Conservation (phyloP, 2,113 vertebrate species). For the Oryzias javanicus region DNA sequence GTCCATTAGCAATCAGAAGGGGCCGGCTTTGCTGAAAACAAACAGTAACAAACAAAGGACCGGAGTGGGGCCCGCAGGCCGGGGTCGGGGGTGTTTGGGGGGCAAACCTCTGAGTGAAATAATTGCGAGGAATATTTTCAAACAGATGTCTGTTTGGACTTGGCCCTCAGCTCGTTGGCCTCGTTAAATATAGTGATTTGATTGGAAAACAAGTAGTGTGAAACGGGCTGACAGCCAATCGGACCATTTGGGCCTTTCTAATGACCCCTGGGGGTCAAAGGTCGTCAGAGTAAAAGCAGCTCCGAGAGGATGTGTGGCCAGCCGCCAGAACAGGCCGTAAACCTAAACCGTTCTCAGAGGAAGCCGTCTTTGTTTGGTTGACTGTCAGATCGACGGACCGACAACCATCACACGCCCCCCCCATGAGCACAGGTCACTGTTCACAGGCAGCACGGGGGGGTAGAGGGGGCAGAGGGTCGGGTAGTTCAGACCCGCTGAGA, state of each 20-base stretch:
- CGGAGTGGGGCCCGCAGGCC: conserved; percentile 48
- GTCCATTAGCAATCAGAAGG: conserved; percentile 51
- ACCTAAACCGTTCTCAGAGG: conserved; percentile 71
- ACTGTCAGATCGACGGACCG: conserved; percentile 73
- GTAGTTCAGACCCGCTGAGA: conserved; percentile 41
- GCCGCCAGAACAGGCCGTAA: conserved; percentile 73
- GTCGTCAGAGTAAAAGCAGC: conserved; percentile 76
- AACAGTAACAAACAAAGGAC: conserved; percentile 69
- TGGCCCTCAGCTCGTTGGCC: conserved; percentile 64
- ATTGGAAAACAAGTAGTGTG: conserved; percentile 71
- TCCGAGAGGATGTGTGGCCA: conserved; percentile 74
- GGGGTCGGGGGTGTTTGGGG: conserved; percentile 12
- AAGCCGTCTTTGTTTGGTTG: conserved; percentile 70
- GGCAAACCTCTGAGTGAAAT: conserved; percentile 58
- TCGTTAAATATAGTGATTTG: conserved; percentile 77
- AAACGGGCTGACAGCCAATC: conserved; percentile 67
- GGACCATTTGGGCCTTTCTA: conserved; percentile 70
- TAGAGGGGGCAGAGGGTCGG: conserved; percentile 45
- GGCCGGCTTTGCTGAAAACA: conserved; percentile 53
- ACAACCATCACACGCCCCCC: conserved; percentile 66
- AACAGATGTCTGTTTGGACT: conserved; percentile 73
- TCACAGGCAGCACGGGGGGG: conserved; percentile 44
- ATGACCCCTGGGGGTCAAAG: conserved; percentile 73
- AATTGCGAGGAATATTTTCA: conserved; percentile 68
- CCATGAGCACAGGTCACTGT: conserved; percentile 56